A percentile compares a stretch with the other conserved stretches of the same genome.
phyloP scores from a whole-genome alignment of 2,888 invertebrate species.

The Operophtera brumata region DNA sequence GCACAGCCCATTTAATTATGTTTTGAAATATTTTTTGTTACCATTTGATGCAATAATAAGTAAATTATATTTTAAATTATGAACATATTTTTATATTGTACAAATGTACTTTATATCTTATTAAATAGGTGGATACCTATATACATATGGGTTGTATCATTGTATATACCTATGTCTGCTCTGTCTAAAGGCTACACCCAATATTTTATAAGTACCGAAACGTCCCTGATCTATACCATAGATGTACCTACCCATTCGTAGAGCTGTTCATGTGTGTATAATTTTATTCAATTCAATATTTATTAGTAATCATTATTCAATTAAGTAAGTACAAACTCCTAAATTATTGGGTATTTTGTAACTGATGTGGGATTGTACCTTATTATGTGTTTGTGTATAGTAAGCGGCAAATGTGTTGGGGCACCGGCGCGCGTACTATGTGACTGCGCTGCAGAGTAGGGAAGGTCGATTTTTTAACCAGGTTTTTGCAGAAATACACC shows the following conservation, averaged over 20 bases:
- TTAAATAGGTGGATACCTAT: not conserved
- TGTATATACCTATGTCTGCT: too few species aligned
- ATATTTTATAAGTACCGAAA: not conserved
- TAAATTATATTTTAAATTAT: constrained; percentile 4
- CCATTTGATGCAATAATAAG: constrained; percentile 1
- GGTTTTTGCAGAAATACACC: too few species aligned
- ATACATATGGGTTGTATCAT: not conserved
- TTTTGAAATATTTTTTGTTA: not conserved
- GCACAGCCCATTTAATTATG: not conserved
- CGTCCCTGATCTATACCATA: not conserved
- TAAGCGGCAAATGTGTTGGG: too few species aligned
- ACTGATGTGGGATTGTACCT: constrained; percentile 38
- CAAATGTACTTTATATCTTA: constrained; percentile 17
- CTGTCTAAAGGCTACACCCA: not conserved
- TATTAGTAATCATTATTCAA: not conserved
- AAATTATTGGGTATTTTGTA: constrained; percentile 20
- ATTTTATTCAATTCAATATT: not conserved
- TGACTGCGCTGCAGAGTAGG: too few species aligned
- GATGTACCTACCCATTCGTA: not conserved
- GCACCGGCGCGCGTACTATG: too few species aligned
- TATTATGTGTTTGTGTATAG: constrained; percentile 51
- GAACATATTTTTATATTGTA: constrained; percentile 1
- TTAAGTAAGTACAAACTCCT: constrained; percentile 22
- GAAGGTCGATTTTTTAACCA: too few species aligned
- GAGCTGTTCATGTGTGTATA: not conserved